phyloP scores from a whole-genome alignment of 2,888 invertebrate species.

The Nesidiocoris tenuis region DNA sequence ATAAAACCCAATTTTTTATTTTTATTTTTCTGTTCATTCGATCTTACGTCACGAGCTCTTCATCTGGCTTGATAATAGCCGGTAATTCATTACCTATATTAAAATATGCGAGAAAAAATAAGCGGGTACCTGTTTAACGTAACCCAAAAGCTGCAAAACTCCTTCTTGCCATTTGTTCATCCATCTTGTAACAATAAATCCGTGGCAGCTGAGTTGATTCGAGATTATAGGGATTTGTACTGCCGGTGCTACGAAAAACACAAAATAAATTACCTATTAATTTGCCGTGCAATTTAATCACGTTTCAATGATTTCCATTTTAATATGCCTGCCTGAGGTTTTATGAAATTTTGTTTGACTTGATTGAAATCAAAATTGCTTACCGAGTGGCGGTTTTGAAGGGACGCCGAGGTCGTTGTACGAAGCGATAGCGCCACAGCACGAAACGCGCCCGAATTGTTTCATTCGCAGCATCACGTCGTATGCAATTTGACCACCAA shows the following conservation, averaged over 20 bases:
- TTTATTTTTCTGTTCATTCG: no score
- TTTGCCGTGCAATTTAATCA: no score
- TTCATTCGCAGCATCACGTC: constrained; percentile 65
- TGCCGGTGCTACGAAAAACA: constrained; percentile 54
- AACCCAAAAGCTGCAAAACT: constrained; percentile 63
- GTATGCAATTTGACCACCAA: constrained; percentile 66
- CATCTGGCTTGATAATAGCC: no score
- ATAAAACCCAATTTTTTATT: no score
- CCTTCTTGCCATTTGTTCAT: constrained; percentile 64
- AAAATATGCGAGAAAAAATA: no score
- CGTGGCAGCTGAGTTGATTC: constrained; percentile 64
- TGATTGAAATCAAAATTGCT: no score
- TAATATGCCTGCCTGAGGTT: no score
- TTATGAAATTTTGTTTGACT: no score
- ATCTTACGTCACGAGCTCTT: no score
- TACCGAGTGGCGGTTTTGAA: constrained; percentile 19
- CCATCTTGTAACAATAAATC: constrained; percentile 63
- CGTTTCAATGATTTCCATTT: no score
- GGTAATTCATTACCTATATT: no score
- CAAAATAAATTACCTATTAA: no score
- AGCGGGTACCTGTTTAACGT: constrained; percentile 64
- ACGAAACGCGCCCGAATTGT: constrained; percentile 61
- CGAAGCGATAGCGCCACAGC: constrained; percentile 66
- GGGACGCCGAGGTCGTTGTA: constrained; percentile 58
- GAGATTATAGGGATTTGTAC: constrained; percentile 61